Percentiles rank a stretch among this genome's conserved stretches.
Conservation (phyloP, 2,888 invertebrate genomes). For the Agrilus mali region DNA sequence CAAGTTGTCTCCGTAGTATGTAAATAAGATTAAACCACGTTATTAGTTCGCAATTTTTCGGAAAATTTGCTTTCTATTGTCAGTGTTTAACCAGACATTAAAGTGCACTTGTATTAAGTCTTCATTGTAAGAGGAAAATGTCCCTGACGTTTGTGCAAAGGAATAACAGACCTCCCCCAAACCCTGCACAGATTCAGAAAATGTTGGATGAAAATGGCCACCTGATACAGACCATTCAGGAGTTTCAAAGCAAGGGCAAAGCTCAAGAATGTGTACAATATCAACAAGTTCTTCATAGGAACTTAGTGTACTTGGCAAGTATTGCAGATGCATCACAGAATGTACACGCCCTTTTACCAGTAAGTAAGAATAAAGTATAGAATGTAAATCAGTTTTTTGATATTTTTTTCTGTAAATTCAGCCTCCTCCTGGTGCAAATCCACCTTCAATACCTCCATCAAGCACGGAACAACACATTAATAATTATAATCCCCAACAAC, state of each 20-base stretch:
- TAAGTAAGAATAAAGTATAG: slow-evolving; percentile 35
- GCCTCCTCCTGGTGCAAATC: slow-evolving; percentile 35
- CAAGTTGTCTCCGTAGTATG: too few relatives aligned
- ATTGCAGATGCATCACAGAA: slow-evolving; percentile 95
- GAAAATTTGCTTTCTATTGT: too few relatives aligned
- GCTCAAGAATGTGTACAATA: slow-evolving; percentile 86
- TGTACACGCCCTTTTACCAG: slow-evolving; percentile 78
- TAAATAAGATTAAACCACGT: too few relatives aligned
- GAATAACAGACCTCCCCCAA: slow-evolving; percentile 61
- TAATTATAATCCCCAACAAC: slow-evolving; percentile 34
- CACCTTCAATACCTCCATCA: slow-evolving; percentile 29
- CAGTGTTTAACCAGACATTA: too few relatives aligned
- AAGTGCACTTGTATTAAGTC: too few relatives aligned
- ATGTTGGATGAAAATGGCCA: slow-evolving; percentile 96
- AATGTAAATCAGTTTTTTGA: slow-evolving; percentile 1
- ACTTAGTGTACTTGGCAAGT: slow-evolving; percentile 90
- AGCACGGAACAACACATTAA: slow-evolving; percentile 29
- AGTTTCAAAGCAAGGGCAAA: slow-evolving; percentile 92
- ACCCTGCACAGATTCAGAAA: slow-evolving; percentile 80
- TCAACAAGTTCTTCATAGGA: slow-evolving; percentile 88
- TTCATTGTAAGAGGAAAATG: slow-evolving; percentile 33
- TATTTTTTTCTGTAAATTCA: slow-evolving; percentile 36
- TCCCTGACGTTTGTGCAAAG: slow-evolving; percentile 63
- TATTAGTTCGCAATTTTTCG: too few relatives aligned
- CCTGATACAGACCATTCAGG: slow-evolving; percentile 92